These are phyloP conservation scores for Sinodicranocentrus sp. DNA, from an alignment of 2,888 invertebrate species.

Conservation along the genomic window DNA sequence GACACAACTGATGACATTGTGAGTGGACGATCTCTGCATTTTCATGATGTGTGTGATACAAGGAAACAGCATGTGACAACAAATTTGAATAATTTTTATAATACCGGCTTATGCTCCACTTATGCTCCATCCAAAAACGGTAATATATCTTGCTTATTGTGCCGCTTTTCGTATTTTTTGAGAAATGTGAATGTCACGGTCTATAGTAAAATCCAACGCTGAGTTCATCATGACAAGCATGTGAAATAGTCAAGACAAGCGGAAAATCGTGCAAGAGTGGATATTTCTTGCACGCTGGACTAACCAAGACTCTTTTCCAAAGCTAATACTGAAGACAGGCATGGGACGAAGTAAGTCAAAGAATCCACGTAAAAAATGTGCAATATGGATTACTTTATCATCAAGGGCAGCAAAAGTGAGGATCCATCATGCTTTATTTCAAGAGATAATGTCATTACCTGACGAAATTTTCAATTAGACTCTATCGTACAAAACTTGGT, in stretches of 20 bases:
- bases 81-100: background rate
- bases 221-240: background rate
- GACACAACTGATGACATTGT: too few relatives aligned
- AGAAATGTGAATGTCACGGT: background rate
- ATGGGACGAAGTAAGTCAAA: background rate
- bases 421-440: conserved; percentile 21
- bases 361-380: background rate
- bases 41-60: too few relatives aligned
- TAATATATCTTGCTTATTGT: conserved; percentile 7
- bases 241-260: background rate
- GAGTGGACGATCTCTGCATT: too few relatives aligned
- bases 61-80: too few relatives aligned
- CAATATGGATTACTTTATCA: conserved; percentile 18
- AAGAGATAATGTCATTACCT: conserved; percentile 28
- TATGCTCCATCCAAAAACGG: background rate
- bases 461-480: conserved; percentile 28
- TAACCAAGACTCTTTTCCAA: background rate
- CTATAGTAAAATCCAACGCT: too few relatives aligned
- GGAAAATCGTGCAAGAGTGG: background rate
- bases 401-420: conserved; percentile 17
- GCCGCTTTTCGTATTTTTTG: background rate
- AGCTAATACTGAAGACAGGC: background rate
- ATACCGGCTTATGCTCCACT: background rate
- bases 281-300: background rate
- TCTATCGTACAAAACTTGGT: background rate